Percentiles rank a stretch among this genome's conserved stretches.
phyloP scores from a whole-genome alignment of 1,140 invertebrate species.

The Cyrtorhinus lividipennis region DNA sequence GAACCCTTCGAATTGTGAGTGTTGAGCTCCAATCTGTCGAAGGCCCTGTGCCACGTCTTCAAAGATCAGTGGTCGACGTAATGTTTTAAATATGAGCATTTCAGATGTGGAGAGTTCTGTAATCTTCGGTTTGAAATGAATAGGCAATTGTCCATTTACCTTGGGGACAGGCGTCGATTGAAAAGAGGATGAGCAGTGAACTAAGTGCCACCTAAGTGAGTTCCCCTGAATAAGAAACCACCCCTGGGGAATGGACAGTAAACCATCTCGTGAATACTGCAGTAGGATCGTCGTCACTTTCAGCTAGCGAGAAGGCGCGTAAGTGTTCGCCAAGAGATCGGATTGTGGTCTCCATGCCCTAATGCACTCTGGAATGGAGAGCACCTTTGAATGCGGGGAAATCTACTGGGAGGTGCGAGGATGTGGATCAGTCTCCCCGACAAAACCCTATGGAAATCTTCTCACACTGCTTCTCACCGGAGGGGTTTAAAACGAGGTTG shows the following conservation, averaged over 20 bases:
- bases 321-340: constrained; percentile 8
- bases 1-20: too few relatives aligned
- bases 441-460: neutral
- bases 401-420: neutral
- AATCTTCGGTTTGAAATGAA: too few relatives aligned
- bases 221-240: neutral
- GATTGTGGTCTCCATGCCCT: neutral
- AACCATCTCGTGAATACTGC: neutral
- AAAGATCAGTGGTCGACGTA: too few relatives aligned
- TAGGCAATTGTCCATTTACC: neutral
- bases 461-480: neutral
- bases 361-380: neutral
- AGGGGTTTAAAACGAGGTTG: neutral
- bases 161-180: neutral
- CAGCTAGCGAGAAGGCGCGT: neutral
- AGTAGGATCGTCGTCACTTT: neutral
- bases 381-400: neutral
- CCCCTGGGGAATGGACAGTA: neutral
- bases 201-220: neutral
- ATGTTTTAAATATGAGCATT: too few relatives aligned
- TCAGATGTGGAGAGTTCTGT: too few relatives aligned
- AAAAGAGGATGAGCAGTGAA: neutral
- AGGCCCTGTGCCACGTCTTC: too few relatives aligned
- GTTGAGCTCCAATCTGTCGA: too few relatives aligned
- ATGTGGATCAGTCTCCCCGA: neutral